phyloP scores from a whole-genome alignment of 2,888 invertebrate genomes.

The Dione vanillae region DNA sequence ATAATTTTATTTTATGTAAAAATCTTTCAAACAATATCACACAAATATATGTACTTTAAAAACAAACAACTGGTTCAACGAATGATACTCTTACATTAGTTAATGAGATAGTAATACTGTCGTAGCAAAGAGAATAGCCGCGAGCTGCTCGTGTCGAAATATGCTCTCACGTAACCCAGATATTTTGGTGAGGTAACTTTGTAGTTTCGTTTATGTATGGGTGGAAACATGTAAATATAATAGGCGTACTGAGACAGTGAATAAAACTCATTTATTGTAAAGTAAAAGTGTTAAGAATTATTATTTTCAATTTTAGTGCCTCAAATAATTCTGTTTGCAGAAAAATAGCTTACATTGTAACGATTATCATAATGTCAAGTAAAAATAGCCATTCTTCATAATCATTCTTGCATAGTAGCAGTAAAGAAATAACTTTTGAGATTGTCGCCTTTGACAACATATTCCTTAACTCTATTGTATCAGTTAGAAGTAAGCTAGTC shows the following conservation, averaged over 20 bases:
- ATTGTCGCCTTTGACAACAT: no score
- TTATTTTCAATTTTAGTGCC: no score
- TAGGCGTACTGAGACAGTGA: background rate
- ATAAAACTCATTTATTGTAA: background rate
- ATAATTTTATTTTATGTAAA: background rate
- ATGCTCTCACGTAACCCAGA: conserved; percentile 15
- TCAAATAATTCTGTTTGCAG: no score
- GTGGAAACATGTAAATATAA: conserved; percentile 1
- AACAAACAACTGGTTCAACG: conserved; percentile 3
- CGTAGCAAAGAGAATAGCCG: conserved; percentile 26
- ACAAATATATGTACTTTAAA: conserved; percentile 12
- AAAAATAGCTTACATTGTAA: no score
- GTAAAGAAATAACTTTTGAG: no score
- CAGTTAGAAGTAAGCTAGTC: no score
- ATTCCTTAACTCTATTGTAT: no score
- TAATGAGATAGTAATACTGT: conserved; percentile 38
- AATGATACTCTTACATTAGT: conserved; percentile 36
- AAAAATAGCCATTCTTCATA: no score
- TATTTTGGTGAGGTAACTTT: conserved; percentile 20
- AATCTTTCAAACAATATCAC: background rate
- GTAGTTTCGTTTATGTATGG: conserved; percentile 5
- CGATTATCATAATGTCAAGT: no score
- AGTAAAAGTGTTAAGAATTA: no score
- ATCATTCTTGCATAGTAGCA: no score
- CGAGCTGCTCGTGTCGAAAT: conserved; percentile 26